Evolutionary conservation across 2,797 vertebrate genomes (phyloP), one percentile per base, ranked within the genome.

Genomic region (Thamnophis elegans): DNA sequence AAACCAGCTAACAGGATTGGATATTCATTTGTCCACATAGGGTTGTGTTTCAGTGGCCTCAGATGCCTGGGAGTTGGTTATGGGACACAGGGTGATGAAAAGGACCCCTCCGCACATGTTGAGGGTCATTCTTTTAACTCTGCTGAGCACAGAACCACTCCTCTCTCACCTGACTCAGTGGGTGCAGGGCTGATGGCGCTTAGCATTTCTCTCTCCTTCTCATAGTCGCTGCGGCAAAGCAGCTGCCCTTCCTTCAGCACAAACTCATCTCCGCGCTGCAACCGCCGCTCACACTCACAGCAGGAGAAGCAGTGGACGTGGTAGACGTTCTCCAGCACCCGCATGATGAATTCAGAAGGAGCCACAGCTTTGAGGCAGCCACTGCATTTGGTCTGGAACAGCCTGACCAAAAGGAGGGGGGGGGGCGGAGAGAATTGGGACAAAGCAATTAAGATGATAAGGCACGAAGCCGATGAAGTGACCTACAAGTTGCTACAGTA

Each of bases 181-280:
- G 98, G 98, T 0, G 98, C 98, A 0, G 98, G 98, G 93, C 98
- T 99, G 95, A 98, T 98, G 7, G 98, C 97, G 0, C 98, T 98
- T 85, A 99, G 97, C 98, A 99, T 98, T 96, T 99, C 98, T 94
- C 98, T 97, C 97, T 99, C 98, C 97, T 98, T 99, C 97, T 99
- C 98, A 18, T 99, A 99, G 98, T 99, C 98, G 5, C 98, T 98
- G 91, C 98, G 98, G 90, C 98, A 99, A 55, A 99, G 98, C 96
- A 99, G 98, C 97, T 99, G 98, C 85, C 98, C 98, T 95, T 99
- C 98, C 93, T 99, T 99, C 94, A 99, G 97, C 94, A 99, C 98
- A 68, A 99, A 99, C 97, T 99, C 98, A 25, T 99, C 98, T 0
- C 98, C 98, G 51, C 98, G 97, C 96, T 98, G 98, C 95, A 99